phyloP scores from a whole-genome alignment of 2,113 vertebrate species.

The Microtus richardsoni region DNA sequence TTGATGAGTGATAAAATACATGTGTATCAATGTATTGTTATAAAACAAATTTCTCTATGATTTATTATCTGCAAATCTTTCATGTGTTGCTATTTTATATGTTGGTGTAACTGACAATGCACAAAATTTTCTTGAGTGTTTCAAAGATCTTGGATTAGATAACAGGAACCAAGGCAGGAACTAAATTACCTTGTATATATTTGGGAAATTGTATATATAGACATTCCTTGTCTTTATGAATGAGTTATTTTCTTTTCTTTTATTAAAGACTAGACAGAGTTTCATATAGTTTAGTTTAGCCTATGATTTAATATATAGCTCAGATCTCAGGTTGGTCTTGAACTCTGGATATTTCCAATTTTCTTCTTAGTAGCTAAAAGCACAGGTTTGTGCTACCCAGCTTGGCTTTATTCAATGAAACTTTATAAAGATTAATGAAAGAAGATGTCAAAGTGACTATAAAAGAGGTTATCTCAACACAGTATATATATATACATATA shows the following conservation, averaged over 20 bases:
- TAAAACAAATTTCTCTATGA: neutral
- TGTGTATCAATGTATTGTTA: neutral
- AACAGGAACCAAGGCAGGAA: neutral
- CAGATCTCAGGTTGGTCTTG: neutral
- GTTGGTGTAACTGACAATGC: neutral
- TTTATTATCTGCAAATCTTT: neutral
- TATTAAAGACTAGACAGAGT: neutral
- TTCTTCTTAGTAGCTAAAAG: neutral
- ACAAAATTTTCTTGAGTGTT: neutral
- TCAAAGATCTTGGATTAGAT: neutral
- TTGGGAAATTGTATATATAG: neutral
- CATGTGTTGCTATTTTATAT: neutral
- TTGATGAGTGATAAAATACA: neutral
- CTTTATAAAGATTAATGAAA: neutral
- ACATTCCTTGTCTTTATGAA: neutral
- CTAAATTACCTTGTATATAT: neutral
- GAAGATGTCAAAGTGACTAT: neutral
- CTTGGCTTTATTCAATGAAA: neutral
- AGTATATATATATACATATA: neutral
- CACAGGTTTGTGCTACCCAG: neutral
- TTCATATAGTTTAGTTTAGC: neutral
- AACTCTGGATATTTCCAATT: neutral
- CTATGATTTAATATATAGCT: neutral
- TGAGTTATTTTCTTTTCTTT: neutral
- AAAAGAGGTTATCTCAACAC: neutral